Evolutionary conservation across 2,797 vertebrate species (phyloP), one percentile per base, ranked within the genome.

Genomic region (Yasuhikotakia modesta): DNA sequence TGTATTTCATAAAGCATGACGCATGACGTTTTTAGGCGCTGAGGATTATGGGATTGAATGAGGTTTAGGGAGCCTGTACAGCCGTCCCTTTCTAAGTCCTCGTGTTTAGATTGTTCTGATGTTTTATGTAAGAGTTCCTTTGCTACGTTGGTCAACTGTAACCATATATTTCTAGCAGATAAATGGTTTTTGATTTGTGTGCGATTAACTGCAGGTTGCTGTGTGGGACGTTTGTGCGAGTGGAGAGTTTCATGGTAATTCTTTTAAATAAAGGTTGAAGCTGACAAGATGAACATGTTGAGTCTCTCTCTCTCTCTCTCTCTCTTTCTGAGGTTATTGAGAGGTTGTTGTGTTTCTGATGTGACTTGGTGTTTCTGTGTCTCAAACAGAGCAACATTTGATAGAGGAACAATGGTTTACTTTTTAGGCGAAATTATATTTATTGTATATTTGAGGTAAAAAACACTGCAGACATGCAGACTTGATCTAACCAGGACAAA

Each of bases 181-280:
- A 57, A 57, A 11, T 24, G 55, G 14, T 22, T 57, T 57, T 43
- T n/a, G n/a, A 19, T 21, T 11, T 14, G 64, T 17, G 5, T 24
- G 55, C 27, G 13, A 35, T 35, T 35, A 35, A 7, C 35, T 35
- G 2, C 35, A 35, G 35, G 35, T 63, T 48, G 24, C 17, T 48
- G 17, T 61, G 11, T 48, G 24, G 7, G 2, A 19, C 48, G 14
- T 73, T 16, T 57, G 63, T 64, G 14, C 22, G 30, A 10, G 16
- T 79, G 67, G 30, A 55, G 35, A 45, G 32, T 21, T 57, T 53
- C 5, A 72, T 64, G 39, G n/a, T 69, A 73, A 81, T 72, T 63
- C n/a, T 72, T 21, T 67, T 87, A 85, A 86, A 88, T 24, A 70
- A 24, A 65, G 60, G 60, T 57, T 60, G 39, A 48, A 27, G 68